Evolutionary conservation across 2,797 vertebrate species (phyloP).

Genomic region (Xiphorhynchus erythropygius): DNA sequence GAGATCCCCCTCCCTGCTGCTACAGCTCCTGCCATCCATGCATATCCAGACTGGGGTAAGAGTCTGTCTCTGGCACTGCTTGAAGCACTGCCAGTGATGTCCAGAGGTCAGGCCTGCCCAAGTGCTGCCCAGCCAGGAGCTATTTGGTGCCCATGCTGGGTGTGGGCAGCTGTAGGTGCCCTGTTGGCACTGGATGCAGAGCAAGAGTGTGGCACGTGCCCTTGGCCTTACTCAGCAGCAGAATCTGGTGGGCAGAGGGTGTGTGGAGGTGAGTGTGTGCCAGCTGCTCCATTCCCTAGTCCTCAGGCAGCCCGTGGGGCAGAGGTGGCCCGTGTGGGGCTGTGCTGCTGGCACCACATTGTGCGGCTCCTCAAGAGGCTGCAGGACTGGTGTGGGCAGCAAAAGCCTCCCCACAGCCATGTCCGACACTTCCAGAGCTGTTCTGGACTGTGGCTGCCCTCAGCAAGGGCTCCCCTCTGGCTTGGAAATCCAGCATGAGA

Average conservation of each 20-base stretch:
- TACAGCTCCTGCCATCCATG: neutral
- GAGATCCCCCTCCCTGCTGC: neutral
- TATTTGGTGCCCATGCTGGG: neutral
- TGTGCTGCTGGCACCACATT: neutral
- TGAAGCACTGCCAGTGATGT: accelerated
- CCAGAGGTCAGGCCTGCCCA: neutral
- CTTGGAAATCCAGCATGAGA: neutral
- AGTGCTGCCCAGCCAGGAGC: accelerated
- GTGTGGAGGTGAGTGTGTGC: neutral
- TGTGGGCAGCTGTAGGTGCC: neutral
- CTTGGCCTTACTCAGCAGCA: neutral
- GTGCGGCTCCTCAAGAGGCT: neutral
- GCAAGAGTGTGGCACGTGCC: neutral
- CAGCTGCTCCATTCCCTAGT: neutral
- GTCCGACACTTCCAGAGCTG: neutral
- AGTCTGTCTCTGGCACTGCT: neutral
- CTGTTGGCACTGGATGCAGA: accelerated
- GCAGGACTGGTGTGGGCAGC: neutral
- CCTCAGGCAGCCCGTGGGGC: neutral
- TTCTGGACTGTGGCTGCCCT: neutral
- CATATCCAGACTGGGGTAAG: neutral
- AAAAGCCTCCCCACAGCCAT: neutral
- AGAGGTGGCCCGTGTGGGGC: neutral
- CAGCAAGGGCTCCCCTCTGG: neutral
- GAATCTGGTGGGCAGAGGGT: neutral